Conservation (phyloP, 1,140 invertebrate genomes). For the Colletes gigas region DNA sequence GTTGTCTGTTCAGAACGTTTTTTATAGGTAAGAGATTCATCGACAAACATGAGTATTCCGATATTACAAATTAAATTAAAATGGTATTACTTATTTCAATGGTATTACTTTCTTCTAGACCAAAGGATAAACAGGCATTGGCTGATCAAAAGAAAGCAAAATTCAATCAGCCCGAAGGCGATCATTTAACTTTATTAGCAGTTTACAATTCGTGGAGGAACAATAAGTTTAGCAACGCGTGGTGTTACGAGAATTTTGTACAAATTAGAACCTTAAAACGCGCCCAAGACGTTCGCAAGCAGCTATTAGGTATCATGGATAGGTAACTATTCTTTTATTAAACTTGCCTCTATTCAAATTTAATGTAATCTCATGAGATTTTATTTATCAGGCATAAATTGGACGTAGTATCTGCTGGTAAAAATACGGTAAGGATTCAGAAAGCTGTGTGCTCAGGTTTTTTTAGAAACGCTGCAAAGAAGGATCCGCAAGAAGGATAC, state of each 20-base stretch:
- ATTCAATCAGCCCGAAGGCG: constrained; percentile 99
- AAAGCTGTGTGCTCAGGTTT: constrained; percentile 99
- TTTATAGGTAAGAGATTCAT: constrained; percentile 86
- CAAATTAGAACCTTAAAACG: constrained; percentile 98
- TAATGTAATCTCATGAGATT: constrained; percentile 41
- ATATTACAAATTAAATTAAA: constrained; percentile 5
- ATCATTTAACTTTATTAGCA: constrained; percentile 98
- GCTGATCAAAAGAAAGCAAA: constrained; percentile 99
- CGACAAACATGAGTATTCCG: constrained; percentile 1
- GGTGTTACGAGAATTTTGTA: constrained; percentile 99
- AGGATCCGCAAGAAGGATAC: constrained; percentile 99
- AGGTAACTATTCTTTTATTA: constrained; percentile 80
- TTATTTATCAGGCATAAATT: constrained; percentile 91
- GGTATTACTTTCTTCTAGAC: constrained; percentile 77
- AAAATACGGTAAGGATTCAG: constrained; percentile 97
- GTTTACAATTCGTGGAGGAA: constrained; percentile 99
- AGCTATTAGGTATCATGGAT: constrained; percentile 98
- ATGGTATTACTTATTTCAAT: too few species aligned
- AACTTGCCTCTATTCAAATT: not conserved
- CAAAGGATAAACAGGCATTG: constrained; percentile 98
- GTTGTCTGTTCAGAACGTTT: constrained; percentile 99
- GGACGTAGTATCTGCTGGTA: constrained; percentile 97
- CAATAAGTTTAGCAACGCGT: constrained; percentile 99
- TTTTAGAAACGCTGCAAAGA: constrained; percentile 99
- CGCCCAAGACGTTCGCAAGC: constrained; percentile 99